Conservation (phyloP, 2,113 vertebrate genomes). For the Oncorhynchus gorbuscha region DNA sequence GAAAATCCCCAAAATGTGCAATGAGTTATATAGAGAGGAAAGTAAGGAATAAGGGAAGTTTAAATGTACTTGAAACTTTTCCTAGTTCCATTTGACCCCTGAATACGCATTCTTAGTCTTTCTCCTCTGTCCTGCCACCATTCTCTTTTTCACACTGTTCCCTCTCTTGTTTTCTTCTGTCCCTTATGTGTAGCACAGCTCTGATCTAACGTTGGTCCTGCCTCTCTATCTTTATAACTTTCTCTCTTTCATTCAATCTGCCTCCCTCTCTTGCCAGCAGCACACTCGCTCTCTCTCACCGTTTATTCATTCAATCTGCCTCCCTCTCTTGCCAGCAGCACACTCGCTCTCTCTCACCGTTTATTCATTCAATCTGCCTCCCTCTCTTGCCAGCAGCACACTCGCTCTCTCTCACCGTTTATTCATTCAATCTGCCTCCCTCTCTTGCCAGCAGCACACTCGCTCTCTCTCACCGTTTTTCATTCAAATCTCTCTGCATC, state of each 20-base stretch:
- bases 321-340: too few species aligned
- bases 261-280: background rate
- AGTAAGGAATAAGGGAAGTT: conserved; percentile 18
- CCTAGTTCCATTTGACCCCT: conserved; percentile 22
- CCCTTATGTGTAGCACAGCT: conserved; percentile 18
- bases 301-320: conserved; percentile 58
- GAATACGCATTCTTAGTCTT: conserved; percentile 41
- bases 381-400: background rate
- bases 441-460: background rate
- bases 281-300: background rate
- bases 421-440: background rate
- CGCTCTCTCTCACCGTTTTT: conserved; percentile 29
- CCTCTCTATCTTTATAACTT: conserved; percentile 8
- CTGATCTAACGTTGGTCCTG: conserved; percentile 27
- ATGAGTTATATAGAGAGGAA: conserved; percentile 31
- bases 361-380: conserved; percentile 49
- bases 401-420: too few species aligned
- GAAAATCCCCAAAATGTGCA: conserved; percentile 8
- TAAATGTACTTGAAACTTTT: conserved; percentile 27
- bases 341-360: background rate
- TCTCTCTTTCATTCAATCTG: background rate
- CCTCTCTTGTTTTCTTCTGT: background rate
- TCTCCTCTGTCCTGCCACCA: conserved; percentile 43
- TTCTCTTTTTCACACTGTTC: conserved; percentile 2
- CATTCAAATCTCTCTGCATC: conserved; percentile 57